Percentiles rank a stretch among this genome's conserved stretches.
Evolutionary conservation across 1,140 invertebrate species (phyloP).

Genomic region (Hyles euphorbiae): DNA sequence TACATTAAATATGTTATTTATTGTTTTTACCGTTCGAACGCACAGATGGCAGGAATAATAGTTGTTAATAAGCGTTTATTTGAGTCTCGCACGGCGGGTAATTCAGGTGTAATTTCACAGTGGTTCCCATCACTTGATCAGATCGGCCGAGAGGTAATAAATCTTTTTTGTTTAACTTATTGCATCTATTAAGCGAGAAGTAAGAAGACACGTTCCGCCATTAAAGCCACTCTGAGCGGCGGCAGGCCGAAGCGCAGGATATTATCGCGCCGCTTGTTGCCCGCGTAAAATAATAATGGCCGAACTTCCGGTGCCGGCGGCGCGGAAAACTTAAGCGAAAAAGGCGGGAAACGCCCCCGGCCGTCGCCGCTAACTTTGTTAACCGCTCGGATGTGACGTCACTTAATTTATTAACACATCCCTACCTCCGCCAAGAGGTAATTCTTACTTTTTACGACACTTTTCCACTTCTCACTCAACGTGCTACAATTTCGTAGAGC

Average conservation of each 20-base stretch:
- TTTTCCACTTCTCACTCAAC: slow-evolving; percentile 47
- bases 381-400: slow-evolving; percentile 62
- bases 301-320: slow-evolving; percentile 70
- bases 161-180: slow-evolving; percentile 69
- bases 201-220: slow-evolving; percentile 70
- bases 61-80: not conserved
- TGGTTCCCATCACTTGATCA: slow-evolving; percentile 16
- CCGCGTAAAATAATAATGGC: slow-evolving; percentile 77
- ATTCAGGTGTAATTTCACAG: slow-evolving; percentile 3
- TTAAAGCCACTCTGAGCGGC: slow-evolving; percentile 53
- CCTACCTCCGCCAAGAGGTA: slow-evolving; percentile 40
- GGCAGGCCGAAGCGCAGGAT: slow-evolving; percentile 56
- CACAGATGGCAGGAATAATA: no score
- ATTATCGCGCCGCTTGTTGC: slow-evolving; percentile 77
- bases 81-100: not conserved
- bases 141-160: slow-evolving; percentile 35
- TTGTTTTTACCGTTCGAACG: no score
- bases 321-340: slow-evolving; percentile 70
- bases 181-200: slow-evolving; percentile 69
- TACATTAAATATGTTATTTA: no score
- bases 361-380: slow-evolving; percentile 53
- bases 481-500: slow-evolving; percentile 32
- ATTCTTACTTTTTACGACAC: slow-evolving; percentile 49
- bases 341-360: slow-evolving; percentile 54
- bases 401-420: slow-evolving; percentile 74